A percentile compares a stretch with the other conserved stretches of the same genome.
These are phyloP conservation scores for Mobula birostris DNA, from an alignment of 2,113 vertebrate species.

Conservation along the genomic window DNA sequence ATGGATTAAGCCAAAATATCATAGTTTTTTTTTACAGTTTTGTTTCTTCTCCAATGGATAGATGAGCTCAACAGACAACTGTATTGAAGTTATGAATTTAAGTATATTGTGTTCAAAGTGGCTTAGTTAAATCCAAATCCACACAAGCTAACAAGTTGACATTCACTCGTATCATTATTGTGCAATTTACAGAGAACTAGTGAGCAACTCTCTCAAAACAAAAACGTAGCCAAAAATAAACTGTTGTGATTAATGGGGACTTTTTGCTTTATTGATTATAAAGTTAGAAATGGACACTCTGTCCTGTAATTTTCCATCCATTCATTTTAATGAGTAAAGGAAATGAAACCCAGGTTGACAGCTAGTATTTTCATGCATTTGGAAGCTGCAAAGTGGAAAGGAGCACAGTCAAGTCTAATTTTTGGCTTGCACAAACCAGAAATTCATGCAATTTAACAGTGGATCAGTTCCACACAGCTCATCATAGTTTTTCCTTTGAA, in stretches of 20 bases:
- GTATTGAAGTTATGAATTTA: background rate
- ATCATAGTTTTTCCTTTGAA: background rate
- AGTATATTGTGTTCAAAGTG: background rate
- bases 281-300: background rate
- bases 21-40: background rate
- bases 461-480: background rate
- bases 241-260: background rate
- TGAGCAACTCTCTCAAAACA: background rate
- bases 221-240: background rate
- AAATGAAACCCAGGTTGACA: background rate
- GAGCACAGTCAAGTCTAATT: background rate
- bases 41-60: background rate
- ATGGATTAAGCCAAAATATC: background rate
- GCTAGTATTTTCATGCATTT: background rate
- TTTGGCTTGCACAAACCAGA: background rate
- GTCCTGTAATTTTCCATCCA: background rate
- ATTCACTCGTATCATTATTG: background rate
- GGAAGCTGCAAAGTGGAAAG: background rate
- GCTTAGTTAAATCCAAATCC: conserved; percentile 6
- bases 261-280: background rate
- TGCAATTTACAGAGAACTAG: background rate
- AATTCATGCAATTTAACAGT: background rate
- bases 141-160: background rate
- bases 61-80: background rate
- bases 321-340: background rate